phyloP scores from a whole-genome alignment of 2,888 invertebrate species.

The Hemithea aestivaria region DNA sequence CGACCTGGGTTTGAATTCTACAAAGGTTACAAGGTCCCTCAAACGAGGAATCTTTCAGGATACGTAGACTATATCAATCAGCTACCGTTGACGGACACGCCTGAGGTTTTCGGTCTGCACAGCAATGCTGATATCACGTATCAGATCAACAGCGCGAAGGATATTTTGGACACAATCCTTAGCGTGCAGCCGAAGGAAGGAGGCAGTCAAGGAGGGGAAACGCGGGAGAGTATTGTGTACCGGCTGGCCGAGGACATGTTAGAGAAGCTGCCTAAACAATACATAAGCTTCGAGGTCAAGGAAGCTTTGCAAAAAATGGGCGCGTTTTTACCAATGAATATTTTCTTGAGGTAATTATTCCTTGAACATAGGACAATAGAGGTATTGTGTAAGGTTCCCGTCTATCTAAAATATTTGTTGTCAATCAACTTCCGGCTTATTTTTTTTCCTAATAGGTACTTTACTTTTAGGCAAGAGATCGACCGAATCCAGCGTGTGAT shows the following conservation, averaged over 20 bases:
- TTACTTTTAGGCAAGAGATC: constrained; percentile 83
- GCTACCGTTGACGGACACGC: constrained; percentile 91
- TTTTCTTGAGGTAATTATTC: constrained; percentile 86
- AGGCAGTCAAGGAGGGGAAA: constrained; percentile 93
- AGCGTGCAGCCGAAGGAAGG: constrained; percentile 99
- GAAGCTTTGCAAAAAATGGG: constrained; percentile 96
- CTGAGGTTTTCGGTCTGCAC: constrained; percentile 98
- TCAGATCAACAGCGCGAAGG: constrained; percentile 97
- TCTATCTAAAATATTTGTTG: no score
- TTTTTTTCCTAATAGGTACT: no score
- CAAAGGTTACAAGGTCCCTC: constrained; percentile 94
- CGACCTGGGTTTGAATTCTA: constrained; percentile 95
- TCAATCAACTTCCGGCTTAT: no score
- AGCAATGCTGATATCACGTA: constrained; percentile 98
- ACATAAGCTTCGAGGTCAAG: constrained; percentile 92
- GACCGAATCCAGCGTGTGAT: constrained; percentile 94
- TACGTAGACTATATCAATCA: constrained; percentile 93
- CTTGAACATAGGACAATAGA: no score
- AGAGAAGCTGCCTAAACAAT: constrained; percentile 86
- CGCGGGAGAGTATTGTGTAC: constrained; percentile 94
- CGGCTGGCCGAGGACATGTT: constrained; percentile 96
- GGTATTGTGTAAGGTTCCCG: no score
- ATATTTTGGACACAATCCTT: constrained; percentile 94
- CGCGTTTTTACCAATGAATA: constrained; percentile 95
- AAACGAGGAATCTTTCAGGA: constrained; percentile 85